phyloP scores from a whole-genome alignment of 1,140 invertebrate genomes.

The Dendrolimus kikuchii region DNA sequence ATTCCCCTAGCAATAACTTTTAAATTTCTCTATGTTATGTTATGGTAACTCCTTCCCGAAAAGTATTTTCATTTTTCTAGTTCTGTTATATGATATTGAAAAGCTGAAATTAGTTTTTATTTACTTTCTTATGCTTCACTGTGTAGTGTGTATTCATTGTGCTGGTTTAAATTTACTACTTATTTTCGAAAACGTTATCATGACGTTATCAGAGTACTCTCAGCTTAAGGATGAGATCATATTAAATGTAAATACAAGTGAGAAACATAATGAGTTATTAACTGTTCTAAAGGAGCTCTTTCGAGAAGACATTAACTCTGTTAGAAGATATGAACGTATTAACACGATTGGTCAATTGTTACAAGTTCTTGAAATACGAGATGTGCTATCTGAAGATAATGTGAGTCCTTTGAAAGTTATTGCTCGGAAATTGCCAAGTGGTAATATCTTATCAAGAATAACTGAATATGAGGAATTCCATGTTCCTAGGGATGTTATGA shows the following conservation, averaged over 20 bases:
- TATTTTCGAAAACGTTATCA: slow-evolving; percentile 3
- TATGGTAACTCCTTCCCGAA: no score
- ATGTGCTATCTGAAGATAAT: slow-evolving; percentile 51
- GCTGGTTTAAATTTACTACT: no score
- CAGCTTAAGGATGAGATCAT: slow-evolving; percentile 42
- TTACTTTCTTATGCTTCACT: no score
- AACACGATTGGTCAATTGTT: slow-evolving; percentile 40
- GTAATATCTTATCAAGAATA: slow-evolving; percentile 34
- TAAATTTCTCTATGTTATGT: no score
- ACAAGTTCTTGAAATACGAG: slow-evolving; percentile 47
- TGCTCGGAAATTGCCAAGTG: slow-evolving; percentile 27
- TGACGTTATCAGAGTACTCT: slow-evolving; percentile 41
- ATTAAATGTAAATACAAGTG: slow-evolving; percentile 26
- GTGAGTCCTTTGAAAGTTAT: slow-evolving; percentile 44
- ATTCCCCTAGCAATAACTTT: no score
- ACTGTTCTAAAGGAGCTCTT: slow-evolving; percentile 45
- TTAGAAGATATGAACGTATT: slow-evolving; percentile 45
- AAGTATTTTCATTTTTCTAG: no score
- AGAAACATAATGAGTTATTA: slow-evolving; percentile 35
- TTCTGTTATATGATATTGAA: no score
- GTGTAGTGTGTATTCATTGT: no score
- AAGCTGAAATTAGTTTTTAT: no score
- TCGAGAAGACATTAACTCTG: slow-evolving; percentile 48
- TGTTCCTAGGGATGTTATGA: slow-evolving; percentile 20
- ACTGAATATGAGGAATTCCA: slow-evolving; percentile 32